Percentiles rank a stretch among this genome's conserved stretches.
Evolutionary conservation across 2,113 vertebrate species (phyloP).

Genomic region (Cavia aperea): DNA sequence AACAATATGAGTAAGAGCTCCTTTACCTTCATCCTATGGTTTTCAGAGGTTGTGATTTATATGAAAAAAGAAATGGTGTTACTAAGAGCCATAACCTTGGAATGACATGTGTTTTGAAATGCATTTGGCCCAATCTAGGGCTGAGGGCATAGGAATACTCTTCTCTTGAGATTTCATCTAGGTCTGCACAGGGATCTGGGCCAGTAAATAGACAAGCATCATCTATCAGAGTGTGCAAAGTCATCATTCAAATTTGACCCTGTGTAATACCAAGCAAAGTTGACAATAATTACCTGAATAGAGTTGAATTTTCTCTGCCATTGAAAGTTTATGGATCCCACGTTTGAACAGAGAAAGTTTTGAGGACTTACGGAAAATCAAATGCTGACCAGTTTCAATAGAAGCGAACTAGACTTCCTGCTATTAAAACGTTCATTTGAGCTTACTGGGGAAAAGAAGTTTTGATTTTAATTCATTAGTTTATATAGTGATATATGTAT

Average conservation of each 20-base stretch:
- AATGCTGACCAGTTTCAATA: background rate
- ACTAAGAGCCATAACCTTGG: constrained; percentile 27
- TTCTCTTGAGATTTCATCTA: constrained; percentile 39
- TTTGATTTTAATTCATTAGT: background rate
- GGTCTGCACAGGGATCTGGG: constrained; percentile 32
- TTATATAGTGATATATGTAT: background rate
- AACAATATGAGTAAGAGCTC: background rate
- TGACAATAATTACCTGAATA: constrained; percentile 47
- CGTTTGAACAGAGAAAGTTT: background rate
- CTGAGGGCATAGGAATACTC: background rate
- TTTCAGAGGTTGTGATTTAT: background rate
- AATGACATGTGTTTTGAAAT: background rate
- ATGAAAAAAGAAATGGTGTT: background rate
- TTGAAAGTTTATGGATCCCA: constrained; percentile 7
- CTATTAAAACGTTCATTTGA: background rate
- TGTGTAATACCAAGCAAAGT: background rate
- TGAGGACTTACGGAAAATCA: background rate
- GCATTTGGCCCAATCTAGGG: background rate
- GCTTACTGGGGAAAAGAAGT: background rate
- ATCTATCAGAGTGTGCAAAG: constrained; percentile 45
- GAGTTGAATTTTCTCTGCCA: background rate
- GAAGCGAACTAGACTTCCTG: background rate
- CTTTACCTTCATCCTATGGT: background rate
- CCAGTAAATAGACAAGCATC: constrained; percentile 43
- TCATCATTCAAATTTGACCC: constrained; percentile 46